Base-by-base conservation (phyloP, 2,888 invertebrate species). In the Leptinotarsa rubiginosa region DNA sequence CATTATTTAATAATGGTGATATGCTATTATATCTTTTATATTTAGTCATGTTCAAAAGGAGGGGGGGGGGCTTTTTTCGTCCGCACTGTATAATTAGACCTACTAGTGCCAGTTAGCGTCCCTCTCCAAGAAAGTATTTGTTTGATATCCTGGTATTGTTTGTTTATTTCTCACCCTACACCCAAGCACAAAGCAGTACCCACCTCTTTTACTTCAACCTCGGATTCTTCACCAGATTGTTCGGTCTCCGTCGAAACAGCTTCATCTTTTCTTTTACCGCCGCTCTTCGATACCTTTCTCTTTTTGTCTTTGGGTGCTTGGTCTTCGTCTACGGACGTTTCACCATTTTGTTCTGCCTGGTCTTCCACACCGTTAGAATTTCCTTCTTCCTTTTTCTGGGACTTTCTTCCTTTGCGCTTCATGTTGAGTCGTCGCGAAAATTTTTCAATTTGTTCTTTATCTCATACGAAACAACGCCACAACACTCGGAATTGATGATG, bases 301-400 rank as follows among this genome's bases (percentile, higher is more conserved):
- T 79, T 82, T 69, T 80, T 84, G 77, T 68, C 85, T 80, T 80
- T 84, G 76, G 78, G 82, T 75, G 77, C 81, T 81, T 77, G 77
- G 56, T 84, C 84, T 59, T 81, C 81, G 64, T 75, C 78, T 41
- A 78, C 77, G 4, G 80, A 78, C 22, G 78, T 78, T 47, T 80
- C 81, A 49, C 79, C 78, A 69, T 81, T 78, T 64, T 79, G 80
- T 49, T 79, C 77, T 15, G 69, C 65, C 56, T 70, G 74, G 22
- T 81, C 78, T 47, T 73, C 78, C 4, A 74, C 67, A 49, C 76
- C 79, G 56, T 79, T 79, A 15, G 79, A 73, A 65, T 64, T 70
- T 59, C 62, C 70, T 68, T 79, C 76, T 15, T 76, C 78, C 47
- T 66, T 62, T 69, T 74, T 70, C 31, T 72, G 73, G 18, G 72